Conservation (phyloP, 1,140 invertebrate species). For the Papilio polyxenes region DNA sequence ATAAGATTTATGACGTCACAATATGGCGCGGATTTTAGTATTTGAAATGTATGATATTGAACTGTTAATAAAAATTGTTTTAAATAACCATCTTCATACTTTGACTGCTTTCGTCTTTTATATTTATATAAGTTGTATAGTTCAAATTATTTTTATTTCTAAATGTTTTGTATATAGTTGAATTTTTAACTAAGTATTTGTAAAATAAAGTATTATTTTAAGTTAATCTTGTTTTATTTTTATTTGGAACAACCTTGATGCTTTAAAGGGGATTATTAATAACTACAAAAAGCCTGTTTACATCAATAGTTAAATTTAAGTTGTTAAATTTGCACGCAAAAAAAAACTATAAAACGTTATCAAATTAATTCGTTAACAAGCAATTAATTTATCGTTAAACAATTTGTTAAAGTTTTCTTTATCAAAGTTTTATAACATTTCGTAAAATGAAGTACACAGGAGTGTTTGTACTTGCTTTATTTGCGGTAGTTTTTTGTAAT, state of each 20-base stretch:
- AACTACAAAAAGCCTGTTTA: too few species aligned
- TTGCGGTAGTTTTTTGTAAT: neutral
- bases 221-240: neutral
- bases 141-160: conserved; percentile 10
- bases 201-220: conserved; percentile 30
- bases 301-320: too few species aligned
- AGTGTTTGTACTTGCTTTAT: neutral
- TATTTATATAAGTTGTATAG: conserved; percentile 17
- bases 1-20: too few species aligned
- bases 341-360: conserved; percentile 1
- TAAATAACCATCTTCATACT: neutral
- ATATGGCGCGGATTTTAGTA: too few species aligned
- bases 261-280: too few species aligned
- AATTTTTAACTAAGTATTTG: conserved; percentile 9
- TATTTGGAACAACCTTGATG: neutral
- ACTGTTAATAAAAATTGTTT: too few species aligned
- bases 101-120: conserved; percentile 15
- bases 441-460: neutral
- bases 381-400: neutral
- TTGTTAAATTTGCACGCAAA: neutral
- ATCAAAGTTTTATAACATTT: neutral
- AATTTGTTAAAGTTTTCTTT: neutral
- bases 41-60: too few species aligned
- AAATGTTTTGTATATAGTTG: conserved; percentile 36
- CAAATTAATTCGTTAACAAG: conserved; percentile 17